Conservation (phyloP, 2,113 vertebrate species). For the Odocoileus virginianus region DNA sequence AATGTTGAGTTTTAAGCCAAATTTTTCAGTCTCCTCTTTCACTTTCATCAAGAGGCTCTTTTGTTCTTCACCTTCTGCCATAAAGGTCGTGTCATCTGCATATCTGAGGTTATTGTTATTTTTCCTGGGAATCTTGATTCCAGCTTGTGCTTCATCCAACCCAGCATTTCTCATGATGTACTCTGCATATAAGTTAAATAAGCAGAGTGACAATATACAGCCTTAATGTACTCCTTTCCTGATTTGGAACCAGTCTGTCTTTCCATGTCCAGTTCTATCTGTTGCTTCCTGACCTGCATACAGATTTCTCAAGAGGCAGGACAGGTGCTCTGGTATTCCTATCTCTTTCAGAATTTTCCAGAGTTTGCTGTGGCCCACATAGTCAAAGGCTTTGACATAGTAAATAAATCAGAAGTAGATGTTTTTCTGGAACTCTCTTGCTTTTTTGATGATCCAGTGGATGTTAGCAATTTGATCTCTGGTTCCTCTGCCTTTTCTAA, state of each 20-base stretch:
- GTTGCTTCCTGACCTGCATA: background rate
- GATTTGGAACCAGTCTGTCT: background rate
- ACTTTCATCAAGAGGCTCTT: background rate
- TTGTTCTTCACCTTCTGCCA: background rate
- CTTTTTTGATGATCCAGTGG: background rate
- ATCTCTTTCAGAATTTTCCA: background rate
- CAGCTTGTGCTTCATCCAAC: background rate
- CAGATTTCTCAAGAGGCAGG: background rate
- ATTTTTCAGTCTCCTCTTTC: background rate
- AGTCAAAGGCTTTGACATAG: background rate
- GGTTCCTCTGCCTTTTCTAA: background rate
- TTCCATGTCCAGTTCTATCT: background rate
- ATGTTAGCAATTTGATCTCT: background rate
- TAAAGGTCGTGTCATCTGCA: background rate
- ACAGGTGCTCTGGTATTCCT: background rate
- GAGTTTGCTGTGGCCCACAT: background rate
- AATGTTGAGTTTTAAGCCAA: background rate
- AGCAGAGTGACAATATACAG: background rate
- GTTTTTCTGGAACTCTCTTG: background rate
- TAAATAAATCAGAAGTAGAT: background rate
- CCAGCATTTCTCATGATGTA: background rate
- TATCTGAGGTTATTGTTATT: background rate
- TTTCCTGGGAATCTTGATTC: background rate
- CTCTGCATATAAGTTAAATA: background rate
- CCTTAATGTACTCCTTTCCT: background rate